Conservation (phyloP, 2,113 vertebrate species). For the Thryonomys swinderianus region DNA sequence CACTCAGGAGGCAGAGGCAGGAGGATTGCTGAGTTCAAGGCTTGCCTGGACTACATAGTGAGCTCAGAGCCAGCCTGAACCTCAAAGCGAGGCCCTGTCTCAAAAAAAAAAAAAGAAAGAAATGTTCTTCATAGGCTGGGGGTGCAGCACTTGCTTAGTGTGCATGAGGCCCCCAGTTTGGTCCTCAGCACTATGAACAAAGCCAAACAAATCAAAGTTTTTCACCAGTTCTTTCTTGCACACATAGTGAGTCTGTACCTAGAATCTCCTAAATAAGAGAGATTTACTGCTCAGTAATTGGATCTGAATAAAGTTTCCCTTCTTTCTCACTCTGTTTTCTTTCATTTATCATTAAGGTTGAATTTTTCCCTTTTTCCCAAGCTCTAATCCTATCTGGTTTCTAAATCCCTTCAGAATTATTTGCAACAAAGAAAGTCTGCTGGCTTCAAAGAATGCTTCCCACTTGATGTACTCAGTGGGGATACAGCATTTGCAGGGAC, state of each 20-base stretch:
- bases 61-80: too few species aligned
- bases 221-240: not conserved
- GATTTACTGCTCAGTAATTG: not conserved
- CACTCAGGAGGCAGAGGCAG: too few species aligned
- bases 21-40: too few species aligned
- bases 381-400: conserved; percentile 68
- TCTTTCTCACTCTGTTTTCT: conserved; percentile 37
- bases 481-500: not conserved
- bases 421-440: conserved; percentile 64
- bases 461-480: conserved; percentile 38
- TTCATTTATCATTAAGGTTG: conserved; percentile 41
- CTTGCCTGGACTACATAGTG: too few species aligned
- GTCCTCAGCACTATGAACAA: not conserved
- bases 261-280: not conserved
- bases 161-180: not conserved
- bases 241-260: conserved; percentile 16
- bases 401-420: conserved; percentile 67
- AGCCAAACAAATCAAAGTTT: not conserved
- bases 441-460: conserved; percentile 71
- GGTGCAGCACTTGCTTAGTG: not conserved
- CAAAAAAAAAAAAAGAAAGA: too few species aligned
- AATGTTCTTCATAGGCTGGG: not conserved
- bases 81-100: too few species aligned
- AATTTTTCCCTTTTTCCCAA: not conserved
- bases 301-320: conserved; percentile 10